phyloP scores from a whole-genome alignment of 2,797 vertebrate genomes.

The Bradypus variegatus region DNA sequence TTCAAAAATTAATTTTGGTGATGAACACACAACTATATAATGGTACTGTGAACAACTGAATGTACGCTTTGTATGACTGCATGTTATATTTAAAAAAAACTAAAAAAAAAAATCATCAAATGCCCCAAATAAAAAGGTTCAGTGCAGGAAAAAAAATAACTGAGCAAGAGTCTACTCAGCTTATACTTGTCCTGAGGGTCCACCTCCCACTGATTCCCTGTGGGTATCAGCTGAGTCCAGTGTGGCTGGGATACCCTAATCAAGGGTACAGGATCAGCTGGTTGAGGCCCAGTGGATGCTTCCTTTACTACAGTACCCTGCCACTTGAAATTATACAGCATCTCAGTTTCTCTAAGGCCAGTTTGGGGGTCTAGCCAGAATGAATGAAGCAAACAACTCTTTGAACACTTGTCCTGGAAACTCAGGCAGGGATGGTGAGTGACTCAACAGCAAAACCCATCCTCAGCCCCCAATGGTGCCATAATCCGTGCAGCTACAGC shows the following conservation, averaged over 20 bases:
- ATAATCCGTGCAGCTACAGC: neutral
- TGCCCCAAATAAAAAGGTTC: no score
- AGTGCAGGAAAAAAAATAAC: no score
- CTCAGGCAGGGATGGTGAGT: neutral
- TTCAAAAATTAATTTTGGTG: no score
- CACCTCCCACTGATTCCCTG: neutral
- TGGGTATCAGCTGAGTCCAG: neutral
- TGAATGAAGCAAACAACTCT: neutral
- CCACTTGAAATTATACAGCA: neutral
- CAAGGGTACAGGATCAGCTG: neutral
- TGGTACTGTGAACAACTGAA: no score
- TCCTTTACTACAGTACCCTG: neutral
- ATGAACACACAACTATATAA: no score
- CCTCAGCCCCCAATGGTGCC: neutral
- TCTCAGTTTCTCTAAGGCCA: slow-evolving; percentile 3
- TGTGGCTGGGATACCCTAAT: neutral
- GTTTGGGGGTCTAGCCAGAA: neutral
- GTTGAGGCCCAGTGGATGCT: neutral
- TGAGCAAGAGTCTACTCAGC: neutral
- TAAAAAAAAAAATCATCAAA: no score
- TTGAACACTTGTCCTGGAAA: slow-evolving; percentile 10
- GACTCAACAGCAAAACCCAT: neutral
- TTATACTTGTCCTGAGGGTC: neutral
- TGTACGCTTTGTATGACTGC: no score
- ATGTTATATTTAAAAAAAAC: no score